These are phyloP conservation scores for Holothuria scabra DNA, from an alignment of 53 echinoderm and acorn worm genomes.

Conservation along the genomic window DNA sequence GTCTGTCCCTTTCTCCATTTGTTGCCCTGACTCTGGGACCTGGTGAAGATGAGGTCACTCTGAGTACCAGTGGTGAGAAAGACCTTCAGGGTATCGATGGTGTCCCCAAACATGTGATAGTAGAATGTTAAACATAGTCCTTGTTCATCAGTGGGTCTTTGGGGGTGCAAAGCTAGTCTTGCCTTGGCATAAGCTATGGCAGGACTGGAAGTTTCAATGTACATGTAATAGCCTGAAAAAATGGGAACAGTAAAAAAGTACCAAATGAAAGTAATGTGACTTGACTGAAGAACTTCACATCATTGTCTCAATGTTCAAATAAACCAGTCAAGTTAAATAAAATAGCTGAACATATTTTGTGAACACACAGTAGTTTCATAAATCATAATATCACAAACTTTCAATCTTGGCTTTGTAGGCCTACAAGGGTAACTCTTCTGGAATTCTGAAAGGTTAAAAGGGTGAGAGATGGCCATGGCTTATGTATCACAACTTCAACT, in stretches of 20 bases:
- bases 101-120: constrained; percentile 89
- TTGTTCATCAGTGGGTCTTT: constrained; percentile 34
- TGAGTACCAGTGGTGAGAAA: background rate
- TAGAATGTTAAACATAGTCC: constrained; percentile 75
- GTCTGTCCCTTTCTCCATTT: constrained; percentile 51
- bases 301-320: too few relatives aligned
- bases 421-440: too few relatives aligned
- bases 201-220: constrained; percentile 71
- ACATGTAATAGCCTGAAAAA: constrained; percentile 65
- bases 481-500: too few relatives aligned
- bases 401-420: too few relatives aligned
- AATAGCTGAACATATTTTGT: too few relatives aligned
- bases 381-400: too few relatives aligned
- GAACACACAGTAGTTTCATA: too few relatives aligned
- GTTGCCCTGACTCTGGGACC: constrained; percentile 65
- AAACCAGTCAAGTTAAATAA: too few relatives aligned
- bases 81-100: constrained; percentile 75
- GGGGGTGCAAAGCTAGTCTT: constrained; percentile 55
- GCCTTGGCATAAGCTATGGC: constrained; percentile 19
- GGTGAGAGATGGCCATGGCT: too few relatives aligned
- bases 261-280: too few relatives aligned
- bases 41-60: constrained; percentile 56
- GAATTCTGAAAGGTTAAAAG: too few relatives aligned
- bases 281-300: too few relatives aligned
- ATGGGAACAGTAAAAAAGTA: background rate